These are phyloP conservation scores for Acanthacorydalis orientalis DNA, from an alignment of 2,888 invertebrate genomes.

Conservation along the genomic window DNA sequence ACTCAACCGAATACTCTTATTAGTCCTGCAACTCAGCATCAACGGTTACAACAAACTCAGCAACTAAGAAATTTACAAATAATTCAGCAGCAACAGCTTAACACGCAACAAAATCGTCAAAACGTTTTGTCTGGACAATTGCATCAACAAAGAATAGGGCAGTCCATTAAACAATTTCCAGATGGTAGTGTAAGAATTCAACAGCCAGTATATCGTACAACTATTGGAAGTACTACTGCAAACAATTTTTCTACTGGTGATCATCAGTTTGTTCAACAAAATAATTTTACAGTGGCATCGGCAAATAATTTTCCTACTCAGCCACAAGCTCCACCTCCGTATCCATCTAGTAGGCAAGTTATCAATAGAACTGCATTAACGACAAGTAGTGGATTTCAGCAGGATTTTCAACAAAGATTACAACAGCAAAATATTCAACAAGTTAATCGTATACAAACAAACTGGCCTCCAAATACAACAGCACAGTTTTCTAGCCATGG, in stretches of 20 bases:
- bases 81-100: conserved; percentile 21
- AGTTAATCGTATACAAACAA: conserved; percentile 27
- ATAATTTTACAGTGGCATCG: too few species aligned
- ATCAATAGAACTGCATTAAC: background rate
- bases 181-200: too few species aligned
- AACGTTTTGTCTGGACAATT: conserved; percentile 13
- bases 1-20: background rate
- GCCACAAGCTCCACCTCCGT: conserved; percentile 10
- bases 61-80: conserved; percentile 12
- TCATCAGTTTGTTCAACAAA: too few species aligned
- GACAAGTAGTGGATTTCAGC: conserved; percentile 13
- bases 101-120: conserved; percentile 5
- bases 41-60: conserved; percentile 3
- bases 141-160: conserved; percentile 8
- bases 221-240: too few species aligned
- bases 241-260: too few species aligned
- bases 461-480: background rate
- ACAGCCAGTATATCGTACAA: too few species aligned
- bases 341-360: conserved; percentile 10
- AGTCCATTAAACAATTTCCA: too few species aligned
- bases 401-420: conserved; percentile 6
- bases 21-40: background rate
- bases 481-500: background rate
- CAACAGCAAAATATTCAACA: conserved; percentile 37
- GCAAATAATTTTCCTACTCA: too few species aligned